phyloP scores from a whole-genome alignment of 2,888 invertebrate species.

The Galeruca laticollis region DNA sequence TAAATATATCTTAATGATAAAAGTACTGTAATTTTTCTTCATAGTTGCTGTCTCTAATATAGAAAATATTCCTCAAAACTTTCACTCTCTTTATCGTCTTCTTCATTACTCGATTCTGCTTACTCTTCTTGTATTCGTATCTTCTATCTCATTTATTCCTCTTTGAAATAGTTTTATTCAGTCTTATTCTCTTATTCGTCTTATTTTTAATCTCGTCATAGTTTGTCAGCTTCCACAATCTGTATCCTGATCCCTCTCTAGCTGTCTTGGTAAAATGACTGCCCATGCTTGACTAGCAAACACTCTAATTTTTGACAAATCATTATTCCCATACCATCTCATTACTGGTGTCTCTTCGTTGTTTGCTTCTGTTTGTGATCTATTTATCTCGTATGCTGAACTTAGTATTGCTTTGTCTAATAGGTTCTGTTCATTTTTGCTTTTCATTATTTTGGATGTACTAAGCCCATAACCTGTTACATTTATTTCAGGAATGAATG shows the following conservation, averaged over 20 bases:
- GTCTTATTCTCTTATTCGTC: constrained; percentile 12
- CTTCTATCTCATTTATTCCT: background rate
- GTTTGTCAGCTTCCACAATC: constrained; percentile 44
- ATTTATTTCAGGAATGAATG: too few species aligned
- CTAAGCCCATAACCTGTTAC: too few species aligned
- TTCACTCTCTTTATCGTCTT: constrained; percentile 27
- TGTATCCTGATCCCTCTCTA: constrained; percentile 48
- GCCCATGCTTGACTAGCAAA: constrained; percentile 50
- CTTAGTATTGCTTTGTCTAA: constrained; percentile 49
- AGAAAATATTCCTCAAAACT: background rate
- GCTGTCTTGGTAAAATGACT: constrained; percentile 43
- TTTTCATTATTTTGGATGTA: too few species aligned
- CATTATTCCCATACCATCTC: constrained; percentile 46
- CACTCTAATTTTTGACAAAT: constrained; percentile 46
- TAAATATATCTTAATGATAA: constrained; percentile 37
- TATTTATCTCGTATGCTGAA: constrained; percentile 50
- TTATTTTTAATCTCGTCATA: constrained; percentile 32
- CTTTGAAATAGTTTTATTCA: constrained; percentile 12
- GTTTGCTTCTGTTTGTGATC: constrained; percentile 44
- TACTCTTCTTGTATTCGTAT: background rate
- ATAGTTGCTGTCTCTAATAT: constrained; percentile 18
- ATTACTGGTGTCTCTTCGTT: constrained; percentile 41
- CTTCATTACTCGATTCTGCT: background rate
- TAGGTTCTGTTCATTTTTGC: too few species aligned
- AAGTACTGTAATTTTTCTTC: constrained; percentile 39